Conservation (phyloP, 2,797 vertebrate genomes). For the Salmo trutta region DNA sequence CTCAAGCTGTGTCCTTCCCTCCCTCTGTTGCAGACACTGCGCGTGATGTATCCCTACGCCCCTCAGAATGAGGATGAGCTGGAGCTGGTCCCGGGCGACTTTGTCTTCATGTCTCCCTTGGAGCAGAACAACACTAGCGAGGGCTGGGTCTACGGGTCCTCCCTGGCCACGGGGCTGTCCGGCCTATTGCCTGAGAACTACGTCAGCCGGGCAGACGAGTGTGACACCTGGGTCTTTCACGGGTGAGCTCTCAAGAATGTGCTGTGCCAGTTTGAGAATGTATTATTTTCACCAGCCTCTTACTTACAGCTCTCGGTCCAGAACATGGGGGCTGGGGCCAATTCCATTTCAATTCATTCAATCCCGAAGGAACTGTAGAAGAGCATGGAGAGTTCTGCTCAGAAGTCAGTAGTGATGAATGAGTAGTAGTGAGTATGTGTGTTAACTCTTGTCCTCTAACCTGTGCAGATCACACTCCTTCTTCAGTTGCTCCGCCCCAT, state of each 20-base stretch:
- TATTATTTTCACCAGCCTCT: background rate
- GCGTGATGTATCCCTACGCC: conserved; percentile 91
- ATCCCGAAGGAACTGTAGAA: background rate
- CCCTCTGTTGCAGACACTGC: conserved; percentile 79
- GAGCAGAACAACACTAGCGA: conserved; percentile 90
- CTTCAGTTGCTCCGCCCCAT: conserved; percentile 76
- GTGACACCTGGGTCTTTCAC: conserved; percentile 92
- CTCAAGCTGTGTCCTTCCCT: background rate
- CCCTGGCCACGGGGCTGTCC: conserved; percentile 85
- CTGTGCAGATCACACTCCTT: conserved; percentile 89
- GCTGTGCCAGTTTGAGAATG: background rate
- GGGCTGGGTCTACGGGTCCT: conserved; percentile 92
- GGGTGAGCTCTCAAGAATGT: conserved; percentile 70
- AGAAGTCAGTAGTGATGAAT: background rate
- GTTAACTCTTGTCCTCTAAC: background rate
- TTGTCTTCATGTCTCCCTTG: conserved; percentile 90
- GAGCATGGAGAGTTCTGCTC: background rate
- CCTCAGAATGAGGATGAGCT: conserved; percentile 95
- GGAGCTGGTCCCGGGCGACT: conserved; percentile 89
- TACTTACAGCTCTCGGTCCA: background rate
- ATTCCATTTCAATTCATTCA: background rate
- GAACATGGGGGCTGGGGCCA: background rate
- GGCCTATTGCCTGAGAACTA: conserved; percentile 96
- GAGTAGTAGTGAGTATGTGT: background rate
- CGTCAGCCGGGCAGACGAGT: conserved; percentile 87